Evolutionary conservation across 2,113 vertebrate genomes (phyloP).

Genomic region (Atrichornis clamosus): DNA sequence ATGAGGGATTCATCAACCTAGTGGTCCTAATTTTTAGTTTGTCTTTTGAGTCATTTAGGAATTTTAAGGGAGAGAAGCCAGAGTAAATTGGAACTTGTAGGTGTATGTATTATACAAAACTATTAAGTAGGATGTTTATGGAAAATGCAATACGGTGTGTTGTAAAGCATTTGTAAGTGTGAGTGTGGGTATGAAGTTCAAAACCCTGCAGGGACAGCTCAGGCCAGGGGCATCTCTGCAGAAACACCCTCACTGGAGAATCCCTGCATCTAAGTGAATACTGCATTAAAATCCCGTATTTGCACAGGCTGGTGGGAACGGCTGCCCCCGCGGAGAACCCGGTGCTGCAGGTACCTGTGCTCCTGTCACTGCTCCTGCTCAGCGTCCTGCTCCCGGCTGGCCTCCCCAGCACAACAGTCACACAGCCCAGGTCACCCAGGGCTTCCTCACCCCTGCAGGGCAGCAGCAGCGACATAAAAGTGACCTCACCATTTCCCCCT

Average conservation of each 20-base stretch:
- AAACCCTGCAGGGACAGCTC: neutral
- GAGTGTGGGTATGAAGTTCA: neutral
- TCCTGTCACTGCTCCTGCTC: fast-evolving
- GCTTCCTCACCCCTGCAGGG: neutral
- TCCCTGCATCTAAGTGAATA: fast-evolving
- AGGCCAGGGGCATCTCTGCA: neutral
- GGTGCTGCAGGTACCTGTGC: fast-evolving
- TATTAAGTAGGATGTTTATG: neutral
- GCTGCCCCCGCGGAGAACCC: too few species aligned
- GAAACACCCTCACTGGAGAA: too few species aligned
- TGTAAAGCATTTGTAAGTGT: neutral
- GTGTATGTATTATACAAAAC: neutral
- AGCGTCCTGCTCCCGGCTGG: neutral
- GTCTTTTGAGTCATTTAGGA: neutral
- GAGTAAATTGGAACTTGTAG: neutral
- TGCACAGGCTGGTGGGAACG: neutral
- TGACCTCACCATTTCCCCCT: neutral
- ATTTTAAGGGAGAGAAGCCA: neutral
- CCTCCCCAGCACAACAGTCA: neutral
- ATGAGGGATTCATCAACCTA: neutral
- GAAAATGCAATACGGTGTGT: neutral
- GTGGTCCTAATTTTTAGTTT: neutral
- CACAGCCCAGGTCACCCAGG: neutral
- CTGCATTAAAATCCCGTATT: fast-evolving
- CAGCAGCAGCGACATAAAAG: neutral